Percentiles rank a stretch among this genome's conserved stretches.
Evolutionary conservation across 2,888 invertebrate genomes (phyloP).

Genomic region (Zygogramma bicolorata): DNA sequence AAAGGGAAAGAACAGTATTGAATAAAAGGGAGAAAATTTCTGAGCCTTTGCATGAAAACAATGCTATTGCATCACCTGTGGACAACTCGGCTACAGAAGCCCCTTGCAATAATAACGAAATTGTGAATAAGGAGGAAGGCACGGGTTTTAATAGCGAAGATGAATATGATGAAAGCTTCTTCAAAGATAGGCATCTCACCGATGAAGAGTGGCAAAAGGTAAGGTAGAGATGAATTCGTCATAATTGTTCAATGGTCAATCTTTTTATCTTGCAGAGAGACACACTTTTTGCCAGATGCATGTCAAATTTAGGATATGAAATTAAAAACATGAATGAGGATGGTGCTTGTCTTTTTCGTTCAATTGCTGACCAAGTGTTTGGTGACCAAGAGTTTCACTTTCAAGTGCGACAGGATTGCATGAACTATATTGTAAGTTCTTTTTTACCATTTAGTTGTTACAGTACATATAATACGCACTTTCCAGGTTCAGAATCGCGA

Average conservation of each 20-base stretch:
- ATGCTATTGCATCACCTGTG: slow-evolving; percentile 45
- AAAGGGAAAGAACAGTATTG: slow-evolving; percentile 55
- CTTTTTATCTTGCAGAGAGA: slow-evolving; percentile 56
- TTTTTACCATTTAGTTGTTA: background rate
- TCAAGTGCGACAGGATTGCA: slow-evolving; percentile 84
- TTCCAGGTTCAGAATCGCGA: slow-evolving; percentile 84
- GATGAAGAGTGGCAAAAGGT: slow-evolving; percentile 66
- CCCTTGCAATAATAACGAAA: slow-evolving; percentile 56
- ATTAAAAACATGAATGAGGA: slow-evolving; percentile 89
- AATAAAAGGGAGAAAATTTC: slow-evolving; percentile 59
- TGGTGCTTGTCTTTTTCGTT: slow-evolving; percentile 89
- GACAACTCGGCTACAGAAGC: slow-evolving; percentile 56
- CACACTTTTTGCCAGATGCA: slow-evolving; percentile 62
- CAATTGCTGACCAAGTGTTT: slow-evolving; percentile 90
- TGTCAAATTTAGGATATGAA: slow-evolving; percentile 80
- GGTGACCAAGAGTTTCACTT: slow-evolving; percentile 92
- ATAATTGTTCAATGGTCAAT: background rate
- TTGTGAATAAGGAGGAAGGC: slow-evolving; percentile 61
- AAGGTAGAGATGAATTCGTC: slow-evolving; percentile 19
- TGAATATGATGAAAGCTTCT: slow-evolving; percentile 62
- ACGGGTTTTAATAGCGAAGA: slow-evolving; percentile 67
- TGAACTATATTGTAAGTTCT: slow-evolving; percentile 88
- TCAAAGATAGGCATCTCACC: slow-evolving; percentile 56
- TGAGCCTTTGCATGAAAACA: slow-evolving; percentile 57
- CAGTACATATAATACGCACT: no score